Evolutionary conservation across 2,888 invertebrate species (phyloP).

Genomic region (Drosophila paracracens): DNA sequence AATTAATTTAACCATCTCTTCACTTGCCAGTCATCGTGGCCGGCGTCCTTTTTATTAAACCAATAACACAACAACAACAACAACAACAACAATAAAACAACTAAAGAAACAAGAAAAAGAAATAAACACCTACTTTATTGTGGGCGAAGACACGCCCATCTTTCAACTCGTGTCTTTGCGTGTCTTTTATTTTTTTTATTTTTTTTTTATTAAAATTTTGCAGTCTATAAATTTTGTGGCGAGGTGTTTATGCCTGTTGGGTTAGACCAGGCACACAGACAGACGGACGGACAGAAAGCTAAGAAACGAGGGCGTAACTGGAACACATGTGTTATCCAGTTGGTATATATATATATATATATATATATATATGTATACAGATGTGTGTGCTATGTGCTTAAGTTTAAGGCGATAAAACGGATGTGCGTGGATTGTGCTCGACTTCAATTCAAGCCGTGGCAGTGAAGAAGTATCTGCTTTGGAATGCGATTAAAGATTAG

Average conservation of each 20-base stretch:
- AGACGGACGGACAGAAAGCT: not conserved
- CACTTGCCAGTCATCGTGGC: slow-evolving; percentile 70
- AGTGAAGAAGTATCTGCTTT: slow-evolving; percentile 2
- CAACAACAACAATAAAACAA: slow-evolving; percentile 9
- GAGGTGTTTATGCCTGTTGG: slow-evolving; percentile 56
- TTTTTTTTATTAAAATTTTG: slow-evolving; percentile 56
- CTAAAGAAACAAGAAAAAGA: slow-evolving; percentile 1
- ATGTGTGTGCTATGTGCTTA: slow-evolving; percentile 19
- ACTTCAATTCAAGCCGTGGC: slow-evolving; percentile 14
- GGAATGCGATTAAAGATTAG: slow-evolving; percentile 22
- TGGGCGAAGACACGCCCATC: slow-evolving; percentile 57
- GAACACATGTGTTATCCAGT: slow-evolving; percentile 32
- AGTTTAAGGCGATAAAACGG: slow-evolving; percentile 20
- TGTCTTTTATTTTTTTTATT: slow-evolving; percentile 45
- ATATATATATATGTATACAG: no score
- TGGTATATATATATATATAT: slow-evolving; percentile 4
- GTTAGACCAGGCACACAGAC: slow-evolving; percentile 19
- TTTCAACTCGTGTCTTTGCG: slow-evolving; percentile 46
- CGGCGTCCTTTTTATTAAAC: slow-evolving; percentile 57
- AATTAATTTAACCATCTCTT: slow-evolving; percentile 81
- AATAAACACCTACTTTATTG: slow-evolving; percentile 39
- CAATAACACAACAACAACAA: slow-evolving; percentile 50
- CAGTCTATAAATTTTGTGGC: slow-evolving; percentile 74
- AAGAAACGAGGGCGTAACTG: slow-evolving; percentile 12
- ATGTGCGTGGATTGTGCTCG: slow-evolving; percentile 32